Conservation (phyloP, 2,113 vertebrate genomes). For the Saguinus midas region DNA sequence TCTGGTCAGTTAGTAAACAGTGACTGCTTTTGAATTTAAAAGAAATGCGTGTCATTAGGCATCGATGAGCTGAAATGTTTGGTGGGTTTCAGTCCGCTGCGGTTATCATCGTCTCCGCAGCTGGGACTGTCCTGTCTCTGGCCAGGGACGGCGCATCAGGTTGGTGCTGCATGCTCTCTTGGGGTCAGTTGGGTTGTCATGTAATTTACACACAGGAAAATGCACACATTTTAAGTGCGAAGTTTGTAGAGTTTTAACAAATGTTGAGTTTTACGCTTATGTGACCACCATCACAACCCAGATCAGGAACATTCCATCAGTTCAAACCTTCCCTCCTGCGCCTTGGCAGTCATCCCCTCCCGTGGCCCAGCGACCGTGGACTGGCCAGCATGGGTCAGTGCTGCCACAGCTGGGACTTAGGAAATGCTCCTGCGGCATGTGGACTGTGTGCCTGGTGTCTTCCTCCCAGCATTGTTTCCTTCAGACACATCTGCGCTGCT, state of each 20-base stretch:
- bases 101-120: rapidly evolving
- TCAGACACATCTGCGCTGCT: rapidly evolving
- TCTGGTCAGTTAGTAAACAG: too few species aligned
- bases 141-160: not conserved
- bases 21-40: too few species aligned
- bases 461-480: too few species aligned
- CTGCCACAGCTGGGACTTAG: too few species aligned
- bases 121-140: not conserved
- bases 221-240: not conserved
- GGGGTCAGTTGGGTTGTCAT: not conserved
- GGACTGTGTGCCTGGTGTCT: rapidly evolving
- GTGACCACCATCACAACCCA: too few species aligned
- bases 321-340: too few species aligned
- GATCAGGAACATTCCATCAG: rapidly evolving
- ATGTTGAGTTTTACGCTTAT: not conserved
- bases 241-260: not conserved
- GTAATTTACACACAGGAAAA: not conserved
- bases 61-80: too few species aligned
- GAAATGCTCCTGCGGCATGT: rapidly evolving
- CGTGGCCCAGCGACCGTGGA: not conserved
- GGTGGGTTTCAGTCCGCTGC: not conserved
- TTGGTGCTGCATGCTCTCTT: not conserved
- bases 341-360: too few species aligned
- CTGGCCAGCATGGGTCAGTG: too few species aligned
- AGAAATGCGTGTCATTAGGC: constrained; percentile 83